phyloP scores from a whole-genome alignment of 2,113 vertebrate genomes.

The Bungarus multicinctus region DNA sequence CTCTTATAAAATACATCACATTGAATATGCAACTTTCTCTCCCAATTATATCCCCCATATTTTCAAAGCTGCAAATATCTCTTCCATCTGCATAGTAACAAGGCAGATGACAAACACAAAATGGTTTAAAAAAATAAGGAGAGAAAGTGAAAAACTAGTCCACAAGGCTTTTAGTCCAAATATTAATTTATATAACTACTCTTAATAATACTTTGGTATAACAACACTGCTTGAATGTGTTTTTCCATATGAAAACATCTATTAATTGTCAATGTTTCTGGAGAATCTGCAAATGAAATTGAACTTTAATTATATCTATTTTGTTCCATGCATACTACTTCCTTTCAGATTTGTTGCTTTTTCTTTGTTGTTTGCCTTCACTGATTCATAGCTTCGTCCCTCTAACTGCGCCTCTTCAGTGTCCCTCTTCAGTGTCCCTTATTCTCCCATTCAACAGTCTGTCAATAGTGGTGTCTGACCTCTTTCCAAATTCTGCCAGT shows the following conservation, averaged over 20 bases:
- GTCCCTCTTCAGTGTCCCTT: neutral
- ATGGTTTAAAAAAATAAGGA: neutral
- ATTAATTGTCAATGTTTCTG: neutral
- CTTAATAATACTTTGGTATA: neutral
- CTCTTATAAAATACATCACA: neutral
- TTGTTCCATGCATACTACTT: neutral
- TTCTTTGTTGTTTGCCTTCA: neutral
- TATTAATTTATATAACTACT: neutral
- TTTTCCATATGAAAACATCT: neutral
- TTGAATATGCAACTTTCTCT: neutral
- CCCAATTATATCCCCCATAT: neutral
- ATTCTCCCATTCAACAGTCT: neutral
- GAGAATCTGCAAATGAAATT: neutral
- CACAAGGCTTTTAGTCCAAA: neutral
- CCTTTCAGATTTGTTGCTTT: neutral
- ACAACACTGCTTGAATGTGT: neutral
- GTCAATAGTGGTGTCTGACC: neutral
- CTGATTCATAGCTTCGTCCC: neutral
- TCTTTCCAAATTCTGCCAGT: neutral
- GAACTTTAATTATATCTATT: neutral
- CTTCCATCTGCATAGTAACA: neutral
- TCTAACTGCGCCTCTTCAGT: neutral
- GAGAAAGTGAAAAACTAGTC: neutral
- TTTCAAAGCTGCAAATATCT: neutral
- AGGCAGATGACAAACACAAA: neutral